Evolutionary conservation across 2,113 vertebrate species (phyloP).

Genomic region (Anoplopoma fimbria): DNA sequence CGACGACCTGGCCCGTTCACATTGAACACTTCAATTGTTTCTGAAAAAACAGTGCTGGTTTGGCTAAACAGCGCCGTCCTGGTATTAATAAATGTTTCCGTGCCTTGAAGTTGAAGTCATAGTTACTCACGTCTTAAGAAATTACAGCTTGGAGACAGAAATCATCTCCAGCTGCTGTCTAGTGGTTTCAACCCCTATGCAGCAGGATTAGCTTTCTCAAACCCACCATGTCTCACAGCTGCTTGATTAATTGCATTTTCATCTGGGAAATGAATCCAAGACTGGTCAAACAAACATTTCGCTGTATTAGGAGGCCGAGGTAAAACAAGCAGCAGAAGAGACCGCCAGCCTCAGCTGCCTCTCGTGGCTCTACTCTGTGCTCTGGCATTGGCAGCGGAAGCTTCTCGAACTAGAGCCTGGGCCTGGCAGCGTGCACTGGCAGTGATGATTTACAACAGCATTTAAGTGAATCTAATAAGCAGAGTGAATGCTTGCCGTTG

Average conservation of each 20-base stretch:
- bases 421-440: slow-evolving; percentile 83
- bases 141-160: slow-evolving; percentile 55
- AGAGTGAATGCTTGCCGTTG: slow-evolving; percentile 92
- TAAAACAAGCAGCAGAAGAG: slow-evolving; percentile 72
- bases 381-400: slow-evolving; percentile 74
- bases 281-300: slow-evolving; percentile 60
- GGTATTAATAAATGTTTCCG: slow-evolving; percentile 57
- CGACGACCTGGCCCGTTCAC: slow-evolving; percentile 50
- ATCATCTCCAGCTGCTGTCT: slow-evolving; percentile 64
- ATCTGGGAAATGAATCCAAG: slow-evolving; percentile 58
- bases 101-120: slow-evolving; percentile 61
- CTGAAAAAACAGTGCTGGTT: slow-evolving; percentile 36
- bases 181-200: slow-evolving; percentile 34
- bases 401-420: slow-evolving; percentile 70
- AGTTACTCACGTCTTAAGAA: slow-evolving; percentile 57
- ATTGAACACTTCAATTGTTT: slow-evolving; percentile 35
- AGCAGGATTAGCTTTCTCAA: slow-evolving; percentile 46
- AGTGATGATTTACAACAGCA: slow-evolving; percentile 91
- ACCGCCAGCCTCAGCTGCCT: slow-evolving; percentile 65
- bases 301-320: slow-evolving; percentile 53
- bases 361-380: slow-evolving; percentile 56
- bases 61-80: slow-evolving; percentile 37
- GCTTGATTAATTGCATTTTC: slow-evolving; percentile 58
- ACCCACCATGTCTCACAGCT: slow-evolving; percentile 40
- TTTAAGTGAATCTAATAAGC: slow-evolving; percentile 95